Evolutionary conservation across 2,113 vertebrate species (phyloP), one percentile per base, ranked within the genome.

Genomic region (Morone chrysops): DNA sequence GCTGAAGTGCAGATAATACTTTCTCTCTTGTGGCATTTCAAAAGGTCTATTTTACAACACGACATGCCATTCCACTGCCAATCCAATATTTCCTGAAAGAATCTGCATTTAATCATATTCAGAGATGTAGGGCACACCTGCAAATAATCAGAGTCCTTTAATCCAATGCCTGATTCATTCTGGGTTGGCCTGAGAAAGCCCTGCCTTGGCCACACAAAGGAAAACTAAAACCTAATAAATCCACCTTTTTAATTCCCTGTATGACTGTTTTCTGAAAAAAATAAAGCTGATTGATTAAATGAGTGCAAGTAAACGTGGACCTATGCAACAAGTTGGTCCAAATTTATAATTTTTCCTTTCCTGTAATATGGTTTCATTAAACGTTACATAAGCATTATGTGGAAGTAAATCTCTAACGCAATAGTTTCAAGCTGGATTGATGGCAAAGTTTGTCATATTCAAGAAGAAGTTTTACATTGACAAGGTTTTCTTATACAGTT

Each of bases 101-200:
- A 70, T 0, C 13, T 54, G 43, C n/a, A 45, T 31, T 25, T 47
- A 4, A 76, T 71, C 17, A n/a, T 62, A 78, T 62, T 78, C 13
- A 79, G 57, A 69, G 43, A 89, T 72, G 53, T 66, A 75, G 82
- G 77, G 22, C 50, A 83, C 41, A 45, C 56, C 22, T 82, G 59
- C 36, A 81, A 74, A 47, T 76, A 78, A 82, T 81, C 78, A 70
- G 5, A 25, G 31, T 62, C 36, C 54, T 82, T 84, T 86, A 88
- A 70, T 83, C 73, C 66, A 73, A 70, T 60, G 70, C 47, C 50
- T 73, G n/a, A 81, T 54, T 83, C 45, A 57, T 61, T 86, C 48
- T 14, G 31, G 71, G 59, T 40, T 84, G 54, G 25, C 50, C 4
- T 17, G 47, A 81, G 74, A 78, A 48, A 25, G 22, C 31, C 57